Evolutionary conservation across 2,113 vertebrate genomes (phyloP).

Genomic region (Dromas ardeola): DNA sequence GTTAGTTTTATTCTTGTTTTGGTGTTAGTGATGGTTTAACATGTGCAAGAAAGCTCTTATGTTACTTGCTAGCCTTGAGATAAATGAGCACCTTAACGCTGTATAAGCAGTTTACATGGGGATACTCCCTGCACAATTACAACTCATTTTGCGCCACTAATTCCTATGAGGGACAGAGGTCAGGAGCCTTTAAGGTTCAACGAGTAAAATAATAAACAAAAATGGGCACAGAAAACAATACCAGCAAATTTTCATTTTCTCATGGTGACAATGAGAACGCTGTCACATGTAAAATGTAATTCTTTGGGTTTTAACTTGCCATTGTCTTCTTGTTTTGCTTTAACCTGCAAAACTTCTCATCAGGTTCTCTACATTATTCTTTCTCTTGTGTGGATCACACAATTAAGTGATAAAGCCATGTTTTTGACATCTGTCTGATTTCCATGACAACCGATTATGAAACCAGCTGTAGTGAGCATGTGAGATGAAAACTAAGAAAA

Average conservation of each 20-base stretch:
- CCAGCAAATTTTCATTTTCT: background rate
- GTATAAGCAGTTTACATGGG: background rate
- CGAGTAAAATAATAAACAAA: background rate
- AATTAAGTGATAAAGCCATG: conserved; percentile 45
- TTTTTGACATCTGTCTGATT: conserved; percentile 73
- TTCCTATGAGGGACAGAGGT: background rate
- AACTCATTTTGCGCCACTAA: background rate
- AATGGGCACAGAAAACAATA: background rate
- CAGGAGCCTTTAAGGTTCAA: background rate
- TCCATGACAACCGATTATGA: conserved; percentile 72
- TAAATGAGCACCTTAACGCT: background rate
- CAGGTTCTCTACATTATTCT: background rate
- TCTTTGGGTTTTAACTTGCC: background rate
- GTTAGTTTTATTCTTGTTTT: background rate
- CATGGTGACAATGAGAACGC: background rate
- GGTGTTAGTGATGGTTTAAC: background rate
- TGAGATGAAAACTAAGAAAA: conserved; percentile 2
- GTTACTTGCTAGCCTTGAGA: background rate
- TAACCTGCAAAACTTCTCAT: background rate
- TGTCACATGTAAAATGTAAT: background rate
- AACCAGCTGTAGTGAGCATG: conserved; percentile 38
- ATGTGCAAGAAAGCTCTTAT: background rate
- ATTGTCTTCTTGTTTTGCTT: conserved; percentile 13
- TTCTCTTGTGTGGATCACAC: conserved; percentile 19
- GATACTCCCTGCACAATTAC: background rate